Base-by-base conservation (phyloP, 2,888 invertebrate species). In the Melikaiella ostensackeni region DNA sequence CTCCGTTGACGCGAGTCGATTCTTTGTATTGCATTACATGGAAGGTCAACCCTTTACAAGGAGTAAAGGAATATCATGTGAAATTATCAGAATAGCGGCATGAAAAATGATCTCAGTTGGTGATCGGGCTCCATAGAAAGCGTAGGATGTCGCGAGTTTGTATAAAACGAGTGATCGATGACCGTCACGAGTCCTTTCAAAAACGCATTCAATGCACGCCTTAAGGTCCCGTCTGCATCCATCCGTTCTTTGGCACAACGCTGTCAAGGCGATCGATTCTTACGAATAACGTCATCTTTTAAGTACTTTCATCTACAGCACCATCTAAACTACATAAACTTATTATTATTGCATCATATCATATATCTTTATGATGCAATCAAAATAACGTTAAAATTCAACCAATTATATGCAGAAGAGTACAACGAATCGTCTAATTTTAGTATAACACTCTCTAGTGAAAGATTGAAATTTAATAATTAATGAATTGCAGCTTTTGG, bases 91-190 rank as follows among this genome's bases (percentile, higher is more conserved):
- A 79, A 82, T 82, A 77, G 82, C 77, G 80, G 57, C 75, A 81
- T 86, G 86, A 86, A 86, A 86, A 86, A 86, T 85, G 85, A 84
- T 78, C 79, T 46, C 27, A 62, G 77, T 74, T 61, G 35, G 35
- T 46, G 38, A 70, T 73, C 57, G 50, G 21, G 30, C 57, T 66
- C 57, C 42, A 66, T 62, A 76, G 27, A 59, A 21, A 61, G 62
- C 73, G 16, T 1, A 63, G 30, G 75, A 76, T 74, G 66, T 75
- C 61, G 79, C 76, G 62, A 77, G 75, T 74, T 77, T 74, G 66
- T 75, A 77, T 74, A 81, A 74, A 80, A 76, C 73, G 77, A 66
- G 50, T 76, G 76, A 77, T 75, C 74, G 79, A 79, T 79, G 77
- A 61, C 75, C 70, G 46, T 57, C 74, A 57, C 33, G 55, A 74